Conservation (phyloP, 2,797 vertebrate genomes). For the Carcharodon carcharias region DNA sequence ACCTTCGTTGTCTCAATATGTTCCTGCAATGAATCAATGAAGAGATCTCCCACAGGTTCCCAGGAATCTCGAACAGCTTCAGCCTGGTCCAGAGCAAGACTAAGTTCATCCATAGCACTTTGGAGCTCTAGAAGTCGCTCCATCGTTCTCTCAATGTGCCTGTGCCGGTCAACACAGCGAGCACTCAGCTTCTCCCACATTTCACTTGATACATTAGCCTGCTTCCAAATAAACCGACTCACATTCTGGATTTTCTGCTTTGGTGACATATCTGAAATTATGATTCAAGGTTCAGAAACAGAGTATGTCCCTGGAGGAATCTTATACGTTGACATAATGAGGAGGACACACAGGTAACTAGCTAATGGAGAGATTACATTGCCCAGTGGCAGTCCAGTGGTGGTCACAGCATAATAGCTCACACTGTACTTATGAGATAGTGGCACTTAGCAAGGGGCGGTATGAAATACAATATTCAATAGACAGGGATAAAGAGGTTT, state of each 20-base stretch:
- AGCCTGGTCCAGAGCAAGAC: slow-evolving; percentile 74
- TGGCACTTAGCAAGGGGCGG: neutral
- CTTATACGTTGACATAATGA: neutral
- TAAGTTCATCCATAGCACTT: slow-evolving; percentile 83
- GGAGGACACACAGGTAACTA: neutral
- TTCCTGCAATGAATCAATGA: slow-evolving; percentile 91
- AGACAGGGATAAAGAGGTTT: too few species aligned
- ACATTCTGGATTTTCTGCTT: slow-evolving; percentile 79
- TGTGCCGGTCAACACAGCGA: slow-evolving; percentile 85
- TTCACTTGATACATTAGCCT: slow-evolving; percentile 89
- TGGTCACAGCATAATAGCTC: neutral
- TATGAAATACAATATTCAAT: neutral
- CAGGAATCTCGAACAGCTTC: slow-evolving; percentile 82
- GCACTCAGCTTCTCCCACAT: slow-evolving; percentile 93
- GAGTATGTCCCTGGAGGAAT: neutral
- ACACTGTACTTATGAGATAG: neutral
- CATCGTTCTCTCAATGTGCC: slow-evolving; percentile 84
- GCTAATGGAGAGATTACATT: neutral
- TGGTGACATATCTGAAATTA: slow-evolving; percentile 73
- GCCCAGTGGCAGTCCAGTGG: neutral
- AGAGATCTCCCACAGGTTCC: slow-evolving; percentile 94
- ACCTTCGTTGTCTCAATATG: slow-evolving; percentile 96
- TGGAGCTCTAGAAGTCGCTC: slow-evolving; percentile 88
- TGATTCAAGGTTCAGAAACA: neutral
- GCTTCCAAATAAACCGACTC: slow-evolving; percentile 94